Evolutionary conservation across 1,140 invertebrate species (phyloP), one percentile per base, ranked within the genome.

Genomic region (Drosophila pseudoobscura): DNA sequence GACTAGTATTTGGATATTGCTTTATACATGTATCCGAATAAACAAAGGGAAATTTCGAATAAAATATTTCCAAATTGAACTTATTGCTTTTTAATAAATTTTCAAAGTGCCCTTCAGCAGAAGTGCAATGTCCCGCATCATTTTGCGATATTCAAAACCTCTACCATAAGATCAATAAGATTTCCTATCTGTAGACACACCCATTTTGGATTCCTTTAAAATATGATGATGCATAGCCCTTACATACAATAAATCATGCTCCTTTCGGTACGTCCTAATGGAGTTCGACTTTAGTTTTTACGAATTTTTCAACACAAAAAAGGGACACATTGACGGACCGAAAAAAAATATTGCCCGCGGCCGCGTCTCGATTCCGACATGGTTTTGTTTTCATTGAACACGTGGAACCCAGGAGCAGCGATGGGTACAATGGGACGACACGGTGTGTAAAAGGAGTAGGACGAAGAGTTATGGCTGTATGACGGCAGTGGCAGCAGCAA

Each of bases 241-340:
- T 57, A 70, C 76, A 87, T 88, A 20, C 20, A 20, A 20, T 20
- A 88, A 83, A 87, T 87, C 83, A 88, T 78, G 47, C 54, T 57
- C 63, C 78, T 53, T 56, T 69, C 72, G 70, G 52, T 65, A 49
- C 39, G 59, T 70, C 68, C 82, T 71, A 88, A 88, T 78, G 70
- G 61, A 87, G 75, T 78, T 80, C 70, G 65, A 59, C 78, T 83
- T 77, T 61, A 74, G 78, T 88, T 83, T 80, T 88, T 88, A 44
- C 59, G 55, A 55, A 80, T 70, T 80, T 87, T 82, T 66, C 70
- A 71, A 64, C 60, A 15, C 47, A 44, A 46, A 65, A 66, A 13
- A 26, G 24, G 58, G 8, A 49, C 47, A 61, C 57, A 24, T 11
- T 44, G 51, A 1, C 51, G 58, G 62, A 54, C 51, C 47, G 63